Evolutionary conservation across 1,140 invertebrate genomes (phyloP), one percentile per base, ranked within the genome.

Genomic region (Lineus longissimus): DNA sequence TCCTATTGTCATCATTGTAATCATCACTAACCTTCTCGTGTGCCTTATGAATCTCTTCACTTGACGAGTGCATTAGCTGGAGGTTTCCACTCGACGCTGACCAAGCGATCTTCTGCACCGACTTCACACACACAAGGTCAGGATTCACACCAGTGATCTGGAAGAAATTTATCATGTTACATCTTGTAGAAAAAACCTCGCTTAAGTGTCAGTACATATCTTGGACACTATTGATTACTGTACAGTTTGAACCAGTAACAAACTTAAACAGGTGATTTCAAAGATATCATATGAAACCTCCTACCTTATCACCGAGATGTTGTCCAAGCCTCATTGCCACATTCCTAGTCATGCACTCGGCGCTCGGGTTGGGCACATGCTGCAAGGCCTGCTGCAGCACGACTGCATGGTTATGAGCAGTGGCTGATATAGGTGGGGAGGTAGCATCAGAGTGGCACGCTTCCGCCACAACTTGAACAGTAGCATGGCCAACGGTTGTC

Each of bases 261-360:
- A n/a, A n/a, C n/a, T n/a, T n/a, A n/a, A n/a, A n/a, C n/a, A n/a
- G n/a, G n/a, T n/a, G n/a, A n/a, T n/a, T n/a, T n/a, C n/a, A n/a
- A n/a, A n/a, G n/a, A n/a, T n/a, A n/a, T n/a, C n/a, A n/a, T n/a
- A 36, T 36, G 6, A 36, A 36, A 36, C 15, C 6, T 4, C 33
- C 63, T 64, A 85, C 84, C 80, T 84, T 78, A 61, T 89, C 87
- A 0, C 87, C 86, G 33, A 94, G 82, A 30, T 87, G 84, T 70
- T 88, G 88, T 0, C 91, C 90, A 41, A 94, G 78, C 75, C 90
- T 88, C 15, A 86, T 84, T 0, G 91, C 88, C 2, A 93, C 89
- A 55, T 85, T 88, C 47, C 89, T 84, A 40, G 91, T 72, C 71
- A 89, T 88, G 68, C 84, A 86, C 68, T 91, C 89, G 0, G 86